Evolutionary conservation across 1,140 invertebrate species (phyloP).

Genomic region (Whitmania pigra): DNA sequence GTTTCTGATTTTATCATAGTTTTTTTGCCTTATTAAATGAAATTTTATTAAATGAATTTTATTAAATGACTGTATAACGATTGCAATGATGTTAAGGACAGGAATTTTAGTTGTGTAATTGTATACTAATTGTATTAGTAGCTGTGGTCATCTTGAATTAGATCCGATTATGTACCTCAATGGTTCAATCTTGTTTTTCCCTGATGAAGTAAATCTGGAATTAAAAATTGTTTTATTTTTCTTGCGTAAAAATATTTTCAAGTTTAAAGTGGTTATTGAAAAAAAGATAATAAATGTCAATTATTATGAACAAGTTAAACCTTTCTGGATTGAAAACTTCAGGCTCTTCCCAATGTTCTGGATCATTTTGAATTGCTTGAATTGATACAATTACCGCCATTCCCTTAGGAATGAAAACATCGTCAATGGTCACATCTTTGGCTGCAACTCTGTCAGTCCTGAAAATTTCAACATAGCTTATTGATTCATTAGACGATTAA

Average conservation of each 20-base stretch:
- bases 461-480: slow-evolving; percentile 34
- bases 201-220: not conserved
- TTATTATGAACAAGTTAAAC: not conserved
- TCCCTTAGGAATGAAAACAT: slow-evolving; percentile 41
- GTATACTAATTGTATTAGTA: too few species aligned
- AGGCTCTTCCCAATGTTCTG: slow-evolving; percentile 44
- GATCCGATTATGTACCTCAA: slow-evolving; percentile 47
- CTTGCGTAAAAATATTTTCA: not conserved
- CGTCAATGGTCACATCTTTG: slow-evolving; percentile 30
- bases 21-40: too few species aligned
- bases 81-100: slow-evolving; percentile 43
- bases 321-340: slow-evolving; percentile 42
- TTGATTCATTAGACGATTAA: slow-evolving; percentile 34
- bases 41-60: too few species aligned
- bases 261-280: not conserved
- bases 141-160: slow-evolving; percentile 48
- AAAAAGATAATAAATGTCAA: not conserved
- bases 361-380: slow-evolving; percentile 51
- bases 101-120: too few species aligned
- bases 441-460: slow-evolving; percentile 28
- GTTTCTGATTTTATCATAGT: too few species aligned
- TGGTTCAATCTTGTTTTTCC: slow-evolving; percentile 27
- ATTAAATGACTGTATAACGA: too few species aligned
- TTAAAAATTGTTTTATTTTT: not conserved
- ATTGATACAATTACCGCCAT: slow-evolving; percentile 50